These are phyloP conservation scores for Onychomys leucogaster DNA, from an alignment of 2,797 vertebrate genomes.

Conservation along the genomic window DNA sequence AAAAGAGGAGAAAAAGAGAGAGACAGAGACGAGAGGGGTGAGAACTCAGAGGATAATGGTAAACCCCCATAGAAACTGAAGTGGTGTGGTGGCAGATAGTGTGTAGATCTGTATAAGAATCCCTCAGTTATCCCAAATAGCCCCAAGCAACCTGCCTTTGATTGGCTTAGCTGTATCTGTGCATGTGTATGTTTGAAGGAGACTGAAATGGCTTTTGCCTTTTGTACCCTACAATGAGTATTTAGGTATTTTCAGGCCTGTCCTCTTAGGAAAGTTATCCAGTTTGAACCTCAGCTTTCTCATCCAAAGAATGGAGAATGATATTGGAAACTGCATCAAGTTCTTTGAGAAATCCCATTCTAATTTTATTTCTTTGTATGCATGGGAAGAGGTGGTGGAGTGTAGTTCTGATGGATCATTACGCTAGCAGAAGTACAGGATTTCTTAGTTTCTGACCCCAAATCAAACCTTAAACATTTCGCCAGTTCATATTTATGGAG, in stretches of 20 bases:
- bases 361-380: background rate
- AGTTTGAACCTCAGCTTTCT: background rate
- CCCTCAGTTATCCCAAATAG: background rate
- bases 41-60: background rate
- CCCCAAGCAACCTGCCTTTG: background rate
- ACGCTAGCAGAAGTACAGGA: background rate
- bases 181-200: background rate
- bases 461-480: background rate
- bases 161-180: background rate
- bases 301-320: conserved; percentile 12
- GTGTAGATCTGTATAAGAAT: background rate
- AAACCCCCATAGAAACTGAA: background rate
- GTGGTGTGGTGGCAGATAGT: background rate
- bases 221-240: background rate
- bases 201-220: background rate
- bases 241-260: conserved; percentile 32
- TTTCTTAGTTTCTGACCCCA: conserved; percentile 1
- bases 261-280: conserved; percentile 3
- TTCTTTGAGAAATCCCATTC: conserved; percentile 20
- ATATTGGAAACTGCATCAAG: background rate
- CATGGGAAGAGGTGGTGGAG: background rate
- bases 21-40: background rate
- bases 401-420: background rate
- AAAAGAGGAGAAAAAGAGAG: background rate
- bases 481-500: background rate